These are phyloP conservation scores for Drosophila borborema DNA, from an alignment of 2,888 invertebrate genomes.

Conservation along the genomic window DNA sequence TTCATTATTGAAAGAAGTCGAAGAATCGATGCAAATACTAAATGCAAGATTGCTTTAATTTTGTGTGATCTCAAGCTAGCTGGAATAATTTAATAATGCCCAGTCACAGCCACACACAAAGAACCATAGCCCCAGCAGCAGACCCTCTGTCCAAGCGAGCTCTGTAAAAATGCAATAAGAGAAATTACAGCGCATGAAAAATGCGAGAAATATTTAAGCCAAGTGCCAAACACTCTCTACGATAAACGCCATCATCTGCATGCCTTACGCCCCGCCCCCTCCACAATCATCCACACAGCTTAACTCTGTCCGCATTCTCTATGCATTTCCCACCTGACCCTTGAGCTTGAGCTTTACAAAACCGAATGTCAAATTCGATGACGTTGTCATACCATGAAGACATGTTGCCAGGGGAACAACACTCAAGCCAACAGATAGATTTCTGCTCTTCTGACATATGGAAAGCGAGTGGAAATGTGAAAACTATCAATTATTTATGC, in stretches of 20 bases:
- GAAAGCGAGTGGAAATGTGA: background rate
- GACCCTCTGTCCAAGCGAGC: background rate
- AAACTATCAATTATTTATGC: background rate
- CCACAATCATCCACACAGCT: background rate
- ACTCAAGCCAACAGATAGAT: conserved; percentile 1
- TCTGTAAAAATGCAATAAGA: conserved; percentile 56
- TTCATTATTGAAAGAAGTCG: background rate
- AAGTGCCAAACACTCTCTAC: conserved; percentile 13
- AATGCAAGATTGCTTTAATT: background rate
- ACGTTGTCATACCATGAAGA: conserved; percentile 39
- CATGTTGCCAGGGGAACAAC: background rate
- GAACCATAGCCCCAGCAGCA: conserved; percentile 1
- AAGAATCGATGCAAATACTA: background rate
- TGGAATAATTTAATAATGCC: conserved; percentile 51
- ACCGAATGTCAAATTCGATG: conserved; percentile 51
- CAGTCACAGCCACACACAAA: conserved; percentile 14
- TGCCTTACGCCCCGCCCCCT: background rate
- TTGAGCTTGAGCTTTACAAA: background rate
- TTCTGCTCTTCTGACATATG: conserved; percentile 18
- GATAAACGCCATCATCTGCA: conserved; percentile 1
- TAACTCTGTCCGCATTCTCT: conserved; percentile 31
- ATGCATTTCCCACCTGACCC: conserved; percentile 56
- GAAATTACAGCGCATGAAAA: conserved; percentile 43
- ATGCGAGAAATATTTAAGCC: conserved; percentile 48
- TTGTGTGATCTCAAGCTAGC: conserved; percentile 13